Conservation (phyloP, 64 coral and sea anemone genomes). For the Porites australiensis region DNA sequence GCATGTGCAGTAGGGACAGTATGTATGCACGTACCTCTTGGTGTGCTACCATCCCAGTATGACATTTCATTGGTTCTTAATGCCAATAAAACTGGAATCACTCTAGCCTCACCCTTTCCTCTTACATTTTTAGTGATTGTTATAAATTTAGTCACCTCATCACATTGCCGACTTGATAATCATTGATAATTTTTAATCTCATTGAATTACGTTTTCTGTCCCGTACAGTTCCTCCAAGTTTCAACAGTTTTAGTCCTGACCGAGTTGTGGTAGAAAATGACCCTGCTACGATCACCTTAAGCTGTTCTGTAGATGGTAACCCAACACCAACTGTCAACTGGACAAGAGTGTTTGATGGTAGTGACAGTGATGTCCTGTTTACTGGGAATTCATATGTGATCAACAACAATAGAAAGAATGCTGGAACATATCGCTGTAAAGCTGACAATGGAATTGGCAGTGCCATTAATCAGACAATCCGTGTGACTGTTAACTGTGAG, state of each 20-base stretch:
- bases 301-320: neutral
- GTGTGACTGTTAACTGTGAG: neutral
- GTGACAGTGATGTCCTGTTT: slow-evolving; percentile 6
- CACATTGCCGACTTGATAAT: neutral
- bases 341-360: neutral
- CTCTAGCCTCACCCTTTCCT: no score
- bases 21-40: no score
- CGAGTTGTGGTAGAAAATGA: neutral
- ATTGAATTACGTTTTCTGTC: neutral
- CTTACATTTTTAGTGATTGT: no score
- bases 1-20: no score
- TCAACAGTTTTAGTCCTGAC: neutral
- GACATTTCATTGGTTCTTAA: no score
- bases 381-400: neutral
- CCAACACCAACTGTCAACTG: slow-evolving; percentile 23
- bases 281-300: neutral
- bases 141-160: no score
- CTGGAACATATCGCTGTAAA: slow-evolving; percentile 21
- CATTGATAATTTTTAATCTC: neutral
- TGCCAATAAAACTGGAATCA: no score
- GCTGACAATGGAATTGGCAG: slow-evolving; percentile 28
- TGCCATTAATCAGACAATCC: neutral
- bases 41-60: no score
- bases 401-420: neutral
- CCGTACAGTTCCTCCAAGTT: neutral